Conservation (phyloP, 2,797 vertebrate genomes). For the Amphiprion clarkii region DNA sequence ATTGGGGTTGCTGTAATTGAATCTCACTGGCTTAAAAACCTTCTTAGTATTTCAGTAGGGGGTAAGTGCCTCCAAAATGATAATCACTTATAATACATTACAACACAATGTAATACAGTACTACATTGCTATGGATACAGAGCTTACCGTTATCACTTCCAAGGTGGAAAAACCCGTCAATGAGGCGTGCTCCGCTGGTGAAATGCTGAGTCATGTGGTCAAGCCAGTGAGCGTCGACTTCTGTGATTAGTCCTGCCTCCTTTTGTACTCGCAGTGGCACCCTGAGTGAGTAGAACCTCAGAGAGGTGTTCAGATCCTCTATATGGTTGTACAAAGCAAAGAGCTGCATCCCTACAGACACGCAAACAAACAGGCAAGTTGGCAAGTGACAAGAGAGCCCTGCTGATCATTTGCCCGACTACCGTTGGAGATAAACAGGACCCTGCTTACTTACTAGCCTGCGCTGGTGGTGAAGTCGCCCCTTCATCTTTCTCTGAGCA, state of each 20-base stretch:
- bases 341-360: conserved; percentile 87
- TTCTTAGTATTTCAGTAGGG: too few relatives aligned
- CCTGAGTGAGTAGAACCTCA: conserved; percentile 91
- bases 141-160: conserved; percentile 85
- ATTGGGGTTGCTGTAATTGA: too few relatives aligned
- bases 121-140: not conserved
- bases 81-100: not conserved
- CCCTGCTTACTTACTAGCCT: conserved; percentile 71
- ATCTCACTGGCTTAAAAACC: too few relatives aligned
- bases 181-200: conserved; percentile 90
- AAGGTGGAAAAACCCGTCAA: conserved; percentile 92
- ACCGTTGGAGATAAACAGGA: not conserved
- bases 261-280: conserved; percentile 91
- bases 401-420: not conserved
- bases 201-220: conserved; percentile 99
- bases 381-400: not conserved
- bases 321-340: conserved; percentile 94
- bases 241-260: conserved; percentile 88
- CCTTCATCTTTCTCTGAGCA: conserved; percentile 61
- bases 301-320: conserved; percentile 80
- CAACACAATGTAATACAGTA: too few relatives aligned
- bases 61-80: not conserved
- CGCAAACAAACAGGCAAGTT: conserved; percentile 1
- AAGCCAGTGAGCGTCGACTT: conserved; percentile 93
- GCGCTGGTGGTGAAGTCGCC: conserved; percentile 42